A percentile compares a stretch with the other conserved stretches of the same genome.
These are phyloP conservation scores for Drosophila saltans DNA, from an alignment of 1,140 invertebrate species.

Conservation along the genomic window DNA sequence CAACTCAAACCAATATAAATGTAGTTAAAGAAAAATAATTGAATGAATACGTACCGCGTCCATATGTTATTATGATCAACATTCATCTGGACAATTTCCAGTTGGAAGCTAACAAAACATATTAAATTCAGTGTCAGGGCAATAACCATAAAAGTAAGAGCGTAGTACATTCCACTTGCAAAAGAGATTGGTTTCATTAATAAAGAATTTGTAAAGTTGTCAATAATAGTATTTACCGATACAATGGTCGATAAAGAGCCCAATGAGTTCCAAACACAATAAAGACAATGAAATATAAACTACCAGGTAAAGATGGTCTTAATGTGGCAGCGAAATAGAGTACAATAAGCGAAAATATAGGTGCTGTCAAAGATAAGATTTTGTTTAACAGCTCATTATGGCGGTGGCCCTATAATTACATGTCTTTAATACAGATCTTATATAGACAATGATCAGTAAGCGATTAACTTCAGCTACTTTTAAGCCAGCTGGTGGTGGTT, in stretches of 20 bases:
- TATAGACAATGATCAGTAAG: conserved; percentile 51
- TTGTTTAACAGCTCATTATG: neutral
- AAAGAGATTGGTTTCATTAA: neutral
- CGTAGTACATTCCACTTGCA: conserved; percentile 30
- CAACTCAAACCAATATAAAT: conserved; percentile 42
- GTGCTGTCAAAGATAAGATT: conserved; percentile 84
- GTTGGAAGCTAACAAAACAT: conserved; percentile 42
- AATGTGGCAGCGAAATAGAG: conserved; percentile 91
- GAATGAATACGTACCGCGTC: conserved; percentile 84
- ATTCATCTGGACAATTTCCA: conserved; percentile 85
- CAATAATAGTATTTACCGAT: conserved; percentile 62
- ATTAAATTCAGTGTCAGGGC: conserved; percentile 41
- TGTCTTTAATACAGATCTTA: conserved; percentile 50
- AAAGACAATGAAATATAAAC: conserved; percentile 94
- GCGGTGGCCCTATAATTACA: conserved; percentile 32
- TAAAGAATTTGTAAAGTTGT: no score
- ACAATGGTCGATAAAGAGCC: conserved; percentile 90
- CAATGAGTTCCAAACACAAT: conserved; percentile 93
- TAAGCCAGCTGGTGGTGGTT: conserved; percentile 57
- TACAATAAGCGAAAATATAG: conserved; percentile 87
- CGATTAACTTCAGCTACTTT: conserved; percentile 48
- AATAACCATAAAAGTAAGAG: conserved; percentile 36
- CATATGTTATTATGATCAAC: conserved; percentile 86
- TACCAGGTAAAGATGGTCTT: conserved; percentile 90
- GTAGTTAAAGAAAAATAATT: neutral